These are phyloP conservation scores for Gasterosteus aculeatus DNA, from an alignment of 2,113 vertebrate genomes.

Conservation along the genomic window DNA sequence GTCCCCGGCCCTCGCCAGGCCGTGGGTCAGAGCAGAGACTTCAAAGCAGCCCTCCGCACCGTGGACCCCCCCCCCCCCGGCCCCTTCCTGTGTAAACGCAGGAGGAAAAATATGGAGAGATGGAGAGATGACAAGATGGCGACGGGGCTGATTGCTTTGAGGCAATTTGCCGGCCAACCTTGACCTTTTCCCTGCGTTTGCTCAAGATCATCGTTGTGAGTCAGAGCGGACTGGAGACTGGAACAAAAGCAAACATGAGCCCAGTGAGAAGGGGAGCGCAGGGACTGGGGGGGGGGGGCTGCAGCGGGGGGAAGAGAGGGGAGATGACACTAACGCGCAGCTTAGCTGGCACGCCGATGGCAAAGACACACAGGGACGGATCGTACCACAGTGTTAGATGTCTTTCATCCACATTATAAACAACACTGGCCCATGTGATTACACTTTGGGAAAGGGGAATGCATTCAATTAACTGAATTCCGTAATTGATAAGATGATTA, in stretches of 20 bases:
- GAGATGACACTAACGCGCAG: constrained; percentile 21
- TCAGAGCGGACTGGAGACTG: constrained; percentile 62
- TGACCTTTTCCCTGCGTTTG: constrained; percentile 78
- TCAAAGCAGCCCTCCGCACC: constrained; percentile 59
- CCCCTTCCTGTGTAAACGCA: constrained; percentile 49
- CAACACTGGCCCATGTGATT: background rate
- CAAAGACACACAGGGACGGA: constrained; percentile 18
- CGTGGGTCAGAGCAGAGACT: constrained; percentile 45
- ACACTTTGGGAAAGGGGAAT: background rate
- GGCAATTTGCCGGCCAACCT: constrained; percentile 78
- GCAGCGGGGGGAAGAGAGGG: constrained; percentile 13
- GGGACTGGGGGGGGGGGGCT: constrained; percentile 1
- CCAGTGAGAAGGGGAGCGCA: constrained; percentile 24
- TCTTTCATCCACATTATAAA: background rate
- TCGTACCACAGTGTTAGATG: background rate
- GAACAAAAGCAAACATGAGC: constrained; percentile 76
- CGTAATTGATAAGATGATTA: background rate
- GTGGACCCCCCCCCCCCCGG: constrained; percentile 37
- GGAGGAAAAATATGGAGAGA: constrained; percentile 43
- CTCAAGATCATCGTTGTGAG: constrained; percentile 78
- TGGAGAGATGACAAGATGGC: constrained; percentile 46
- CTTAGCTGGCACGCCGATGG: constrained; percentile 24
- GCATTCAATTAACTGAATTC: background rate
- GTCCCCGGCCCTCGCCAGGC: constrained; percentile 52
- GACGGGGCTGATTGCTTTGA: constrained; percentile 76